Evolutionary conservation across 1,140 invertebrate genomes (phyloP), one percentile per base, ranked within the genome.

Genomic region (Scaptomyza graminum): DNA sequence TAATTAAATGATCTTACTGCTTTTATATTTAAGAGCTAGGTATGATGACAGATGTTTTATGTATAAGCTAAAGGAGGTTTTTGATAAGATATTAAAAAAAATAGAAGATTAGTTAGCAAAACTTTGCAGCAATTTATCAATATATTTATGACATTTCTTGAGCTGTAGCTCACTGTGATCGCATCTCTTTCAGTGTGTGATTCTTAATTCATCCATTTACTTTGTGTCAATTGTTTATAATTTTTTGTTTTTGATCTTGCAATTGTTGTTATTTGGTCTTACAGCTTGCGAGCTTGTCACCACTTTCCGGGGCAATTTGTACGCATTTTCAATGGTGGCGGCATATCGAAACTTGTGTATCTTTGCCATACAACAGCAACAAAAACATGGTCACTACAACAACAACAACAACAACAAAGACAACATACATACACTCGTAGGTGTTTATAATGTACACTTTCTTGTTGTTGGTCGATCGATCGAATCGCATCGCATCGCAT

Each of bases 371-470:
- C 9, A 41, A n/a, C 56, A 59, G 16, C 51, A 54, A 56, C 55
- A 66, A 66, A 68, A 71, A 56, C 63, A 22, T 22, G 18, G 18
- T 22, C 18, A 22, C 0, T 22, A 22, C 4, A 22, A 3, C 18
- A 22, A 22, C 18, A 22, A 41, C 8, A 37, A 37, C 55, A 59
- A 28, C 50, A 54, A 56, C 55, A 66, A 66, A 68, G 67, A 56
- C 63, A 22, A 22, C 18, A 22, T 22, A 22, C 18, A 22, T 22
- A 55, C 55, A 63, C 81, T 87, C 82, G 82, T 87, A 87, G 82
- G 82, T 87, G 82, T 87, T 85, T 87, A 85, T 87, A 85, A 87
- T 81, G 81, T 87, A 82, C 82, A 87, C 83, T 82, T 80, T 78
- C 74, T 78, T 70, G 80, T 77, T 72, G 68, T 68, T 62, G 63